A percentile compares a stretch with the other conserved stretches of the same genome.
These are phyloP conservation scores for Tachina lurida DNA, from an alignment of 2,888 invertebrate species.

Conservation along the genomic window DNA sequence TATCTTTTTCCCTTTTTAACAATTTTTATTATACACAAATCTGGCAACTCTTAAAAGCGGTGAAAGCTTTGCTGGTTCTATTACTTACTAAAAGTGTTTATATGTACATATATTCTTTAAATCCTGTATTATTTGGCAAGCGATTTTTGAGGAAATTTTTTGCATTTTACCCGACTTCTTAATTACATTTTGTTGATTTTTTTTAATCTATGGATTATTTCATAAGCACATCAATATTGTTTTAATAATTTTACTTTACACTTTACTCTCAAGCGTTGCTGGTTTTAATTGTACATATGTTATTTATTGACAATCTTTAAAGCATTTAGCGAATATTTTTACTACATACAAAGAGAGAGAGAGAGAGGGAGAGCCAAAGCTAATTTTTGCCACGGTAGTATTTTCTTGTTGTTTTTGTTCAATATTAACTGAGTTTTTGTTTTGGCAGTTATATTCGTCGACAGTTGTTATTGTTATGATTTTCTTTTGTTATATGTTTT, in stretches of 20 bases:
- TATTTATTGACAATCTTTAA: background rate
- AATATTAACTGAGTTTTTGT: conserved; percentile 63
- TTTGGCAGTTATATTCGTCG: conserved; percentile 66
- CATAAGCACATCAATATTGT: background rate
- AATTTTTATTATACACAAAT: background rate
- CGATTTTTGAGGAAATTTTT: background rate
- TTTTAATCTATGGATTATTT: background rate
- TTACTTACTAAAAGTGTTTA: background rate
- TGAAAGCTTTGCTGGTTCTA: background rate
- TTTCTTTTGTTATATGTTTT: conserved; percentile 28
- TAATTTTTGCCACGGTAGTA: conserved; percentile 47
- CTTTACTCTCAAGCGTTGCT: too few relatives aligned
- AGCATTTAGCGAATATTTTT: conserved; percentile 9
- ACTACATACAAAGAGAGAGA: background rate
- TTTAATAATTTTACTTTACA: background rate
- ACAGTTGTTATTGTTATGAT: conserved; percentile 56
- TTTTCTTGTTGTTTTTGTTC: conserved; percentile 19
- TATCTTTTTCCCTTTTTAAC: background rate
- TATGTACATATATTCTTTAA: too few relatives aligned
- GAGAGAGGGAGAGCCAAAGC: conserved; percentile 42
- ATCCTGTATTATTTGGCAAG: background rate
- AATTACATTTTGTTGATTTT: background rate
- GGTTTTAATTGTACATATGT: too few relatives aligned
- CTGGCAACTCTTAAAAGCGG: conserved; percentile 14
- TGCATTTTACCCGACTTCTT: background rate